Evolutionary conservation across 2,888 invertebrate species (phyloP), one percentile per base, ranked within the genome.

Genomic region (Escarpia spicata): DNA sequence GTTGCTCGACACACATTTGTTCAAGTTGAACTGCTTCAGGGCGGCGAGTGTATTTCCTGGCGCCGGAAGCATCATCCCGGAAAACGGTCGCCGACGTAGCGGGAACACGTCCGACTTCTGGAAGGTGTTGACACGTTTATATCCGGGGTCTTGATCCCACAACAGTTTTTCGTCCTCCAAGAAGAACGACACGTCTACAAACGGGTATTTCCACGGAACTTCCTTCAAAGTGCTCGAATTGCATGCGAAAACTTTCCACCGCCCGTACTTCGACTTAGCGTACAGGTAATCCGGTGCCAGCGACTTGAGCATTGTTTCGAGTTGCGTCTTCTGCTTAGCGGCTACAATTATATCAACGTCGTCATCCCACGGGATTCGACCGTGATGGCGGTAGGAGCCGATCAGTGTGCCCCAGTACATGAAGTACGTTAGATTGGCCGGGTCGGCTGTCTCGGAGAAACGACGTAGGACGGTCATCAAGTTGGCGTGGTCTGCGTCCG

Each of bases 281-380:
- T 94, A 43, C n/a, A 92, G 19, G 58, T 92, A 94, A 90, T 91
- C 44, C 2, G 94, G 94, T 52, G 92, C 45, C 12, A 93, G 92
- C 9, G 58, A 90, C 6, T 43, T 58, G 19, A 94, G 89, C 2
- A 92, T 52, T 10, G 58, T 75, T 15, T 52, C 52, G 52, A 52
- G 52, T 0, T 90, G n/a, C 43, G 89, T 43, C 92, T 92, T 91
- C 52, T 93, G 92, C 31, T 90, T 91, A 2, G 92, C 19, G 19
- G 93, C 92, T 44, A 94, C 92, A 19, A 94, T 92, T 10, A 94
- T 91, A 60, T 94, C 94, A 19, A 93, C 91, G 91, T 94, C 94
- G 92, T 94, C 94, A 92, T 94, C 94, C 94, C 94, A 94, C 1
- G 94, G 94, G 19, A 94, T 93, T 37, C 94, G 92, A 19, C 93